phyloP scores from a whole-genome alignment of 1,140 invertebrate species.

The Bombus affinis region DNA sequence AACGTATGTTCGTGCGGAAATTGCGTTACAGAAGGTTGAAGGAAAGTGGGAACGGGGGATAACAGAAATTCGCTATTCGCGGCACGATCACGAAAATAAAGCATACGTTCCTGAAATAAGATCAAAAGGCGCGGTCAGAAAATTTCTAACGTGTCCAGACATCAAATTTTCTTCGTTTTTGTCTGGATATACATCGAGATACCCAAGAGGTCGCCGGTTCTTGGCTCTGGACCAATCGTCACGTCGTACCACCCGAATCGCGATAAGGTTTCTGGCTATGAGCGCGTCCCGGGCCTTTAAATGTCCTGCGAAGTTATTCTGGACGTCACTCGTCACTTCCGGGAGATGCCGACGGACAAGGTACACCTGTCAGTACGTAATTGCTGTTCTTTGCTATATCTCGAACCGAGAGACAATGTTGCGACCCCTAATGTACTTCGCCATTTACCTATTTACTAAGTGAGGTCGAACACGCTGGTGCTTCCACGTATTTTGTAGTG shows the following conservation, averaged over 20 bases:
- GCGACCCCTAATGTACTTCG: not conserved
- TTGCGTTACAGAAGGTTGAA: conserved; percentile 18
- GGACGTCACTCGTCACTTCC: conserved; percentile 73
- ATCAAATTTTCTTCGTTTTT: conserved; percentile 62
- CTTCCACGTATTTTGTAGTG: not conserved
- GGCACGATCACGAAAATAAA: conserved; percentile 50
- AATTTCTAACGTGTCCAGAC: conserved; percentile 64
- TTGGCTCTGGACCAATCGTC: conserved; percentile 78
- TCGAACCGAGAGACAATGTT: conserved; percentile 4
- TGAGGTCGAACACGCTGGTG: too few relatives aligned
- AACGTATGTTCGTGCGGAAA: conserved; percentile 15
- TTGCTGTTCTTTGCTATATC: conserved; percentile 33
- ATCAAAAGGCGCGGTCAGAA: conserved; percentile 50
- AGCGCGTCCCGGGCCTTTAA: conserved; percentile 61
- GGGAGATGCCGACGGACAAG: conserved; percentile 54
- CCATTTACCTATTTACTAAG: too few relatives aligned
- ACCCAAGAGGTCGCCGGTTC: conserved; percentile 65
- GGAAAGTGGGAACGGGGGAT: not conserved
- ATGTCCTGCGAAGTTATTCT: conserved; percentile 76
- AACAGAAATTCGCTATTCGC: conserved; percentile 30
- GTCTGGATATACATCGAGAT: conserved; percentile 64
- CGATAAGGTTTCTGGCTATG: conserved; percentile 77
- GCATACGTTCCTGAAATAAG: conserved; percentile 50
- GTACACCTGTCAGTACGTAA: conserved; percentile 62
- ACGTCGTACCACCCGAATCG: conserved; percentile 71